phyloP scores from a whole-genome alignment of 2,113 vertebrate species.

The Chionodraco myersi region DNA sequence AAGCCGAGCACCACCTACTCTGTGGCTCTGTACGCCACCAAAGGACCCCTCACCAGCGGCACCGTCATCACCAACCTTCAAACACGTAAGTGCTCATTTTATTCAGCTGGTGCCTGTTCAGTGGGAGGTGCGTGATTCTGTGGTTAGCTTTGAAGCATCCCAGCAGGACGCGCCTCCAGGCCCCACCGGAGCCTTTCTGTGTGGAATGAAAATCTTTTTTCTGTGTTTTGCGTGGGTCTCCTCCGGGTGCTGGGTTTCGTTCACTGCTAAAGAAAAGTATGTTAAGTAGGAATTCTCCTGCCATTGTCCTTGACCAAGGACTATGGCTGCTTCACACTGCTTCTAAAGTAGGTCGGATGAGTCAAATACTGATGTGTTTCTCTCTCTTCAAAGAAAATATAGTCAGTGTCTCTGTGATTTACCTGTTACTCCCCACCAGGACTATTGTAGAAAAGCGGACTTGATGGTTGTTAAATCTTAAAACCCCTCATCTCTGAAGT shows the following conservation, averaged over 20 bases:
- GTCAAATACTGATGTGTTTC: constrained; percentile 6
- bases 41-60: constrained; percentile 91
- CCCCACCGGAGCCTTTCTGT: neutral
- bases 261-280: neutral
- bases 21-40: constrained; percentile 90
- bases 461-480: no score
- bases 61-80: constrained; percentile 91
- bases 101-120: constrained; percentile 7
- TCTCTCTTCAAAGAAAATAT: neutral
- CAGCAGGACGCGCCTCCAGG: neutral
- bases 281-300: constrained; percentile 9
- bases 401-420: neutral
- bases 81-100: constrained; percentile 86
- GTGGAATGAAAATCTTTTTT: neutral
- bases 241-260: neutral
- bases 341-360: constrained; percentile 4
- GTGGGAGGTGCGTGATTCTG: neutral
- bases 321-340: neutral
- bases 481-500: neutral
- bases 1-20: constrained; percentile 92
- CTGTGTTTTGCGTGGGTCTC: neutral
- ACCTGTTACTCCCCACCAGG: neutral
- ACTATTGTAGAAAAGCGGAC: neutral
- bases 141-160: constrained; percentile 16
- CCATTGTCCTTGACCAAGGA: neutral